These are phyloP conservation scores for Dichetophora obliterata DNA, from an alignment of 2,888 invertebrate species.

Conservation along the genomic window DNA sequence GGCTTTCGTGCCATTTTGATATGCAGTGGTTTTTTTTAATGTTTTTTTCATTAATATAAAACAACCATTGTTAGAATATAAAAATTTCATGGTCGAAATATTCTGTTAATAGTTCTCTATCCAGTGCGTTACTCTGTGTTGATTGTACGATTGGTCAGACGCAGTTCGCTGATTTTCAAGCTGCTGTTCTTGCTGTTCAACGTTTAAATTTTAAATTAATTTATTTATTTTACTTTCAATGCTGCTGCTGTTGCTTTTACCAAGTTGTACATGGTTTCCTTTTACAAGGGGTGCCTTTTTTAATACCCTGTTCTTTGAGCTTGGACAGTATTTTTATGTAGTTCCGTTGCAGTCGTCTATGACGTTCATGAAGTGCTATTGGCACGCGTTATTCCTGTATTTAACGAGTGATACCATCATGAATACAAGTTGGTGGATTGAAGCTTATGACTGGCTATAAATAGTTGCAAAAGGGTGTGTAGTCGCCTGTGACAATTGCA, in stretches of 20 bases:
- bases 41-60: background rate
- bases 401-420: background rate
- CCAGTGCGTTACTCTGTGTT: background rate
- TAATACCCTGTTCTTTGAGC: background rate
- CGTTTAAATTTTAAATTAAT: conserved; percentile 4
- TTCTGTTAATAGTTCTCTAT: conserved; percentile 13
- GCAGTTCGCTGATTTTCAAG: conserved; percentile 28
- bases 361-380: conserved; percentile 11
- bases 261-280: background rate
- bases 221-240: background rate
- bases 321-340: background rate
- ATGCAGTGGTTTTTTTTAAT: background rate
- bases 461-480: conserved; percentile 9
- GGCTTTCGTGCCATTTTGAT: background rate
- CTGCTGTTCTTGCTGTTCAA: background rate
- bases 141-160: conserved; percentile 1
- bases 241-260: background rate
- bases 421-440: background rate
- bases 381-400: conserved; percentile 34
- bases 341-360: conserved; percentile 5
- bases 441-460: background rate
- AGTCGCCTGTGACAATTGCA: conserved; percentile 10
- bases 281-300: background rate
- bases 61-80: conserved; percentile 8
- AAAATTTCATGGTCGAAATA: conserved; percentile 31